Base-by-base conservation (phyloP, 2,113 vertebrate genomes). In the Urocolius indicus region DNA sequence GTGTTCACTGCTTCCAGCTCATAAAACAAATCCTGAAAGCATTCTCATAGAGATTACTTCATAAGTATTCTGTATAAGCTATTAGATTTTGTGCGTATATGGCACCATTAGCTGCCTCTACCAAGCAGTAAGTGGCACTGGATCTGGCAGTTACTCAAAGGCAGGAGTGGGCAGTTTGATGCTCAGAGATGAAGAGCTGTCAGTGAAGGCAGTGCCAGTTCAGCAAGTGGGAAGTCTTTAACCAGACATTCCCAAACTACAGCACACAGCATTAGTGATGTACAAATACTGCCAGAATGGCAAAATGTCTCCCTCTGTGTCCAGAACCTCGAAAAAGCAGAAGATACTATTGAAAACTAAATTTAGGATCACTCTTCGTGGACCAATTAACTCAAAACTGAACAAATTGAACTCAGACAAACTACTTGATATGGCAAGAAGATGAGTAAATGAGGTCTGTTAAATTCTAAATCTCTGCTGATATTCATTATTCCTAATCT, bases 21-120 rank as follows among this genome's bases (percentile, higher is more conserved):
- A 2, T 92, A 94, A 92, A 96, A 92, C 84, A 79, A 74, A 89
- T 46, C 88, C 86, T 93, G 94, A 18, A 96, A 83, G 51, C 62
- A 59, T 92, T 77, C 87, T 93, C 57, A 34, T 16, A 5, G 87
- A 91, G 84, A 93, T 93, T 58, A 93, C 73, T 80, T 65, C 19
- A 41, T 26, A 76, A 91, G 83, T 71, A 62, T 59, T 81, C 69
- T 58, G 81, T 93, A 68, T 48, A 77, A 84, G 65, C 34, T n/a
- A 29, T 43, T 34, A 85, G 73, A 21, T n/a, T 58, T 14, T 11
- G 34, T 48, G 45, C 36, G 38, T 41, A 16, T 13, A 6, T 16
- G 29, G 79, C 82, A 29, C 55, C 0, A 1, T 23, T n/a, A 38
- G 76, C 84, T 67, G 72, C 38, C 43, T 59, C 63, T 81, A 11